Conservation (phyloP, 2,113 vertebrate genomes). For the Leucoraja erinaceus region DNA sequence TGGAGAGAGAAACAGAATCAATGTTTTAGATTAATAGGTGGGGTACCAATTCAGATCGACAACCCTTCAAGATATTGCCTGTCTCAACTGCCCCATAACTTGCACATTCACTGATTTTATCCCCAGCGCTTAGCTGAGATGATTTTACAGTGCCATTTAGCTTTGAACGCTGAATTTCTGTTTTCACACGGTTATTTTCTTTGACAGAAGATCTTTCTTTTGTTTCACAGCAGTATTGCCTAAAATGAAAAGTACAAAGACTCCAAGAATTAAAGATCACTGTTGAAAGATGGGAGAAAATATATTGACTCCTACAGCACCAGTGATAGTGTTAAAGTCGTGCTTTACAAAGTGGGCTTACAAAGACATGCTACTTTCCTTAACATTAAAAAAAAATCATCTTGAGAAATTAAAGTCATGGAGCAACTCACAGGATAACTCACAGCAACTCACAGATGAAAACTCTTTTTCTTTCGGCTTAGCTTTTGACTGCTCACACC, state of each 20-base stretch:
- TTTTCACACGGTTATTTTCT: not conserved
- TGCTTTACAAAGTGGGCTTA: not conserved
- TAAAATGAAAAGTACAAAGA: not conserved
- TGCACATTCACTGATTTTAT: not conserved
- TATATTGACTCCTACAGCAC: not conserved
- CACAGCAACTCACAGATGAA: not conserved
- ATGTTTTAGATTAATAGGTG: not conserved
- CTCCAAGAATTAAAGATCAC: not conserved
- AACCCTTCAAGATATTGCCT: not conserved
- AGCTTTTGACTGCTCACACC: constrained; percentile 32
- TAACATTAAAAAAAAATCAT: not conserved
- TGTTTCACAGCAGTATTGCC: not conserved
- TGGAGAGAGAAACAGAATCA: not conserved
- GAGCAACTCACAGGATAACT: not conserved
- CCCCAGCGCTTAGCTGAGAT: not conserved
- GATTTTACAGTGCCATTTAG: not conserved
- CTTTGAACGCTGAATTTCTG: not conserved
- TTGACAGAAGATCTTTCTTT: not conserved
- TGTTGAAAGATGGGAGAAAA: not conserved
- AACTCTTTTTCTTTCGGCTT: not conserved
- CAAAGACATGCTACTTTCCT: not conserved
- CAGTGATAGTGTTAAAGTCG: not conserved
- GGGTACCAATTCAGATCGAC: not conserved
- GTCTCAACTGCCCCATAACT: not conserved
- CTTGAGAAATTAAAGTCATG: not conserved